These are phyloP conservation scores for Epizoanthus rinbou DNA, from an alignment of 92 coral and sea anemone species.

Conservation along the genomic window DNA sequence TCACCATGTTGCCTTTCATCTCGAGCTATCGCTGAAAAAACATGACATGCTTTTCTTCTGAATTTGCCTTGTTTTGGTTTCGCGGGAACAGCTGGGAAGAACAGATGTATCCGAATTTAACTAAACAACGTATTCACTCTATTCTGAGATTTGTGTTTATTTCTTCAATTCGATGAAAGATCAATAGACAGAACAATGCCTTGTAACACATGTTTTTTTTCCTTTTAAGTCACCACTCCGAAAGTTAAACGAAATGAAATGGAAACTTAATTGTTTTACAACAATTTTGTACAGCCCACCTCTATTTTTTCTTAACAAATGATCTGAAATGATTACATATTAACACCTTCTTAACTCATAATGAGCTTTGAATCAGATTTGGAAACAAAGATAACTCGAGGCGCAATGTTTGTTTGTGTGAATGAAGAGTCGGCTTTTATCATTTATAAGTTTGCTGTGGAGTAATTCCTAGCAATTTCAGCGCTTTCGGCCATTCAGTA, in stretches of 20 bases:
- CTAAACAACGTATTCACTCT: constrained; percentile 41
- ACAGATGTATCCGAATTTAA: constrained; percentile 33
- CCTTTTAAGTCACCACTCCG: not conserved
- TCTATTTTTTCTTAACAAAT: constrained; percentile 11
- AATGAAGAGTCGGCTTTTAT: not conserved
- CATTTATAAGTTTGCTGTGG: too few relatives aligned
- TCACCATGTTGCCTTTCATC: constrained; percentile 1
- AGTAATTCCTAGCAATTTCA: not conserved
- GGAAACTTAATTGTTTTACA: constrained; percentile 20
- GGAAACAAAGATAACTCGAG: not conserved
- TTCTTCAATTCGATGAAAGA: constrained; percentile 15
- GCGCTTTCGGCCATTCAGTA: not conserved
- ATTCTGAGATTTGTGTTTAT: not conserved
- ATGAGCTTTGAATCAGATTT: not conserved
- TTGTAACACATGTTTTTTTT: constrained; percentile 27
- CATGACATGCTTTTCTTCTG: constrained; percentile 25
- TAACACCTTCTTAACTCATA: constrained; percentile 23
- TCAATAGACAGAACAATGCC: constrained; percentile 8
- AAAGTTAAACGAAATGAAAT: constrained; percentile 5
- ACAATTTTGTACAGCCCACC: constrained; percentile 3
- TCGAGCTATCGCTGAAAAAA: constrained; percentile 11
- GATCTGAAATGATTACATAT: constrained; percentile 11
- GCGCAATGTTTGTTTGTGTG: not conserved
- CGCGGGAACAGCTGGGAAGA: constrained; percentile 43
- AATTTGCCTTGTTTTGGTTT: constrained; percentile 37